Conservation (phyloP, 1,140 invertebrate species). For the Micrasema minimum region DNA sequence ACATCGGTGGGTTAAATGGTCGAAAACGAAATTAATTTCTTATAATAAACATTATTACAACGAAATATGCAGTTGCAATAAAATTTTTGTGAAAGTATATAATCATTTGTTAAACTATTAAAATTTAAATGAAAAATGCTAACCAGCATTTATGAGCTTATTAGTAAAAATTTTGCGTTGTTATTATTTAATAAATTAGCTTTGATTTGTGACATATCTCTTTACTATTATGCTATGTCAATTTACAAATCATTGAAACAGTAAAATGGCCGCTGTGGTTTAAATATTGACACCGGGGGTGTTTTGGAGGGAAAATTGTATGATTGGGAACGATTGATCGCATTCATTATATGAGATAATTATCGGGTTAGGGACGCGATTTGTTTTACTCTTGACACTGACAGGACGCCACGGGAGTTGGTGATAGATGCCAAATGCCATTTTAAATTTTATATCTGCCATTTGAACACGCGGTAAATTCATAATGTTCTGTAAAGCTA, state of each 20-base stretch:
- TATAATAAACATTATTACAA: too few relatives aligned
- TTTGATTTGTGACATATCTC: too few relatives aligned
- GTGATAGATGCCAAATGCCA: neutral
- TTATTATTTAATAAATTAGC: too few relatives aligned
- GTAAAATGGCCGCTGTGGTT: constrained; percentile 37
- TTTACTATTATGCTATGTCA: neutral
- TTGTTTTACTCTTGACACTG: neutral
- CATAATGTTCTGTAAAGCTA: too few relatives aligned
- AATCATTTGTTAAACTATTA: too few relatives aligned
- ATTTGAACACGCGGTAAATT: neutral
- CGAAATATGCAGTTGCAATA: too few relatives aligned
- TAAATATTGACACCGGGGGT: constrained; percentile 26
- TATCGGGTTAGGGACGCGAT: constrained; percentile 18
- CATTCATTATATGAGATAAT: constrained; percentile 32
- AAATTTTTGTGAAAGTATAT: too few relatives aligned
- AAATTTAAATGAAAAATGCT: too few relatives aligned
- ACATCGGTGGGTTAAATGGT: too few relatives aligned
- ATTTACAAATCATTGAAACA: constrained; percentile 32
- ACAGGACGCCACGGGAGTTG: neutral
- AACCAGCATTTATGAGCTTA: too few relatives aligned
- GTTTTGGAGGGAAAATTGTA: constrained; percentile 17
- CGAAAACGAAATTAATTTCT: too few relatives aligned
- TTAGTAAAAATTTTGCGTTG: too few relatives aligned
- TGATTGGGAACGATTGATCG: constrained; percentile 37
- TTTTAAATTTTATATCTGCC: constrained; percentile 2